Base-by-base conservation (phyloP, 2,888 invertebrate genomes). In the Tricholauxania praeusta region DNA sequence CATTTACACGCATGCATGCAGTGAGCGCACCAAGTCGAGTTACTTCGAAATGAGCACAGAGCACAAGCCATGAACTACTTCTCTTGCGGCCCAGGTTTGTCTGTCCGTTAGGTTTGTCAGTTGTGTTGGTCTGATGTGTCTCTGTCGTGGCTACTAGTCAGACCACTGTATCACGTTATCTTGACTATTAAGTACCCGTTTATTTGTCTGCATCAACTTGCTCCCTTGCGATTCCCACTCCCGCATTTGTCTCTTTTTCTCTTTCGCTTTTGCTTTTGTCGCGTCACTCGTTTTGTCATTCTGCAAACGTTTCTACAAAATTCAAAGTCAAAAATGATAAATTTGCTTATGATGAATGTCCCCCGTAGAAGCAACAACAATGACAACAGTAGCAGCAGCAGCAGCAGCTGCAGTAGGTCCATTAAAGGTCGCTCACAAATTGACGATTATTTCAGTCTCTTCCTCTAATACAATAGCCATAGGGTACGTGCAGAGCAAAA, bases 221-320 rank as follows among this genome's bases (percentile, higher is more conserved):
- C 15, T 39, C 19, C 12, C 55, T 68, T 15, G 2, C 59, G 51
- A 49, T 52, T 52, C 47, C n/a, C 12, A 17, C 12, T 15, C 19
- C 3, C n/a, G 72, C 79, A 79, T 75, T 79, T 76, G 73, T 76
- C 80, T 75, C 77, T 78, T 76, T 74, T 73, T 77, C 81, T 78
- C 82, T 81, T 81, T 81, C 80, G 80, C 79, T 60, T 49, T 70
- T 72, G 66, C 55, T 19, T 63, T 52, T 71, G 77, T 63, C 72
- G 77, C 73, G 75, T 65, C 57, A 73, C 74, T 49, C 57, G 22
- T 47, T 47, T 68, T 68, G 32, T 47, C 48, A 57, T 71, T 59
- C 48, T 12, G 32, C 15, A 47, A 69, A 59, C 60, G 68, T 69
- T 60, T 69, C 62, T 32, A 71, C 62, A 39, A 63, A 71, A 62